Evolutionary conservation across 2,888 invertebrate genomes (phyloP), one percentile per base, ranked within the genome.

Genomic region (Pachliopta kotzebuea): DNA sequence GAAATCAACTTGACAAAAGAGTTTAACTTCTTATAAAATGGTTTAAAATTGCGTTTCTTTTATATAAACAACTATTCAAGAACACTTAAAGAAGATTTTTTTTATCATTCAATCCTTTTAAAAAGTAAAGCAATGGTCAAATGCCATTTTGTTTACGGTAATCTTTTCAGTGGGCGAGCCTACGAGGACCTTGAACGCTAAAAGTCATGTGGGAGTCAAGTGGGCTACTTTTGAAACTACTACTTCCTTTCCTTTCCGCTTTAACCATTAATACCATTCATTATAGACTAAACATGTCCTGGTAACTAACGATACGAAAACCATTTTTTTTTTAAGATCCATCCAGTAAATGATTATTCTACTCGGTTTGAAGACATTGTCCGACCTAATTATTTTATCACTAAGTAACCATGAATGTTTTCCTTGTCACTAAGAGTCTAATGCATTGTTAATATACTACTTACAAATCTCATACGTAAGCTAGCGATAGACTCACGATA

Each of bases 101-200:
- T n/a, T n/a, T n/a, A n/a, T n/a, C n/a, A n/a, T n/a, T n/a, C 37
- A 14, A 14, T 37, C 4, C 11, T 37, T 37, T 31, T 37, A 37
- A 14, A n/a, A n/a, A n/a, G 4, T n/a, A 45, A 45, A n/a, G 11
- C 4, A 45, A n/a, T n/a, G n/a, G n/a, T 11, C 45, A n/a, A 45
- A 6, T 45, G n/a, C 6, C n/a, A 52, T n/a, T 21, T 52, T 21
- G 21, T 20, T 21, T 18, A n/a, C 21, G 23, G 14, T 49, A 52
- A 21, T 52, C 9, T 8, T 45, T 42, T 57, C 61, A 57, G 81
- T 80, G 78, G 83, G 82, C 73, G 66, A 62, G 56, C 52, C 20
- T 53, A 52, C 52, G 75, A 73, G 67, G 71, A 71, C 78, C 80
- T 77, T 78, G 77, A 57, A 62, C 60, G 45, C 67, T 66, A 65